These are phyloP conservation scores for Sarcoramphus papa DNA, from an alignment of 2,797 vertebrate genomes.

Conservation along the genomic window DNA sequence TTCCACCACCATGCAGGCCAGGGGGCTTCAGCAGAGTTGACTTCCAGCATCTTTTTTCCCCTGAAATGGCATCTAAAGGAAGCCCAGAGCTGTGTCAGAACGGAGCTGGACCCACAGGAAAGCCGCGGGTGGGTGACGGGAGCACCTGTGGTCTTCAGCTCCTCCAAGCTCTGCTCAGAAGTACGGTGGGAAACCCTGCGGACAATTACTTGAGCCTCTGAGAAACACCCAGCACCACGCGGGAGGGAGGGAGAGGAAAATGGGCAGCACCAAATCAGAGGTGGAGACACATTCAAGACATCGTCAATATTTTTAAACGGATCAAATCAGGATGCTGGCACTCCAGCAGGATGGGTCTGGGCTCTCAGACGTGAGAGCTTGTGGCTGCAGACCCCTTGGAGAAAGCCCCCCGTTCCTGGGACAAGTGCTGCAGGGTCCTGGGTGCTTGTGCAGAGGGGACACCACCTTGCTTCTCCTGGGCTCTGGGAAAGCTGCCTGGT, in stretches of 20 bases:
- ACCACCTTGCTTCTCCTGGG: not conserved
- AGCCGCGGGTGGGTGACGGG: not conserved
- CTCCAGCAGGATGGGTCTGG: not conserved
- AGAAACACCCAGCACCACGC: not conserved
- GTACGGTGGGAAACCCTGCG: not conserved
- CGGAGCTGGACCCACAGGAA: not conserved
- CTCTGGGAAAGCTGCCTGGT: not conserved
- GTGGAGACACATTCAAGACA: not conserved
- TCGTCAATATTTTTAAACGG: accelerated
- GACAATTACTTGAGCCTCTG: not conserved
- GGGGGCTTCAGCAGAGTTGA: not conserved
- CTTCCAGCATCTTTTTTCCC: not conserved
- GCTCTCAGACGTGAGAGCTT: not conserved
- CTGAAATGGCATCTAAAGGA: not conserved
- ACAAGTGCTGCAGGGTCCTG: not conserved
- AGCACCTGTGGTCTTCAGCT: not conserved
- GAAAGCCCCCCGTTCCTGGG: not conserved
- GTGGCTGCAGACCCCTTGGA: not conserved
- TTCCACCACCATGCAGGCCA: not conserved
- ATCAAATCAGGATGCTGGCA: not conserved
- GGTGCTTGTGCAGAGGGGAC: not conserved
- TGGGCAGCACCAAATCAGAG: not conserved
- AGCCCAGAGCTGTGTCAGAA: not conserved
- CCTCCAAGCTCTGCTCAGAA: not conserved
- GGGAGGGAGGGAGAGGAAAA: not conserved